A percentile compares a stretch with the other conserved stretches of the same genome.
Conservation (phyloP, 2,113 vertebrate species). For the Felis catus region F.catus_Fca126_mat1.0 CM031417.1:96126501-96127000, state of each 20-base stretch:
- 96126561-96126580: neutral
- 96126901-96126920: neutral
- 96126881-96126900: neutral
- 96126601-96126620: neutral
- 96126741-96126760: neutral
- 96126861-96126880: neutral
- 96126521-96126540: neutral
- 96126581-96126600: neutral
- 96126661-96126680: neutral
- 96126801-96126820: neutral
- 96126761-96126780: neutral
- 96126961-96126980: neutral
- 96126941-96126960: neutral
- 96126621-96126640: neutral
- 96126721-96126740: neutral
- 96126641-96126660: neutral
- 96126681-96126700: neutral
- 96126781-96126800: neutral
- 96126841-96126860: neutral
- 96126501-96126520: neutral
- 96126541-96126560: neutral
- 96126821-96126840: neutral
- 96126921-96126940: neutral
- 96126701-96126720: neutral
- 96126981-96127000: neutral